Evolutionary conservation across 1,140 invertebrate species (phyloP), one percentile per base, ranked within the genome.

Genomic region (Formica exsecta): DNA sequence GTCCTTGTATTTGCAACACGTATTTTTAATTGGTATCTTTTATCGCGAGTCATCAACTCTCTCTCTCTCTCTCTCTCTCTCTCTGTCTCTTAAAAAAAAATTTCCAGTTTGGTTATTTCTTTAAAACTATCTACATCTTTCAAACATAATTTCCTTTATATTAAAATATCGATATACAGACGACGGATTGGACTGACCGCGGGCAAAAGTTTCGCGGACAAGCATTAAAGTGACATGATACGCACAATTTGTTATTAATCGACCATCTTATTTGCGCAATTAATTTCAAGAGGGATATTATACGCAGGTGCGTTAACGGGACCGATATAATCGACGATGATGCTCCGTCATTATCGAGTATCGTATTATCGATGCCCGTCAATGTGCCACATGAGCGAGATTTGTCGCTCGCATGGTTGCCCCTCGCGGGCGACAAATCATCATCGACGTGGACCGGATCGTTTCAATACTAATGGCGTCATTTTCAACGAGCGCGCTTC

Each of bases 391-490:
- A 74, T 71, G 80, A 90, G 88, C 76, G 90, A 91, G 90, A 91
- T 90, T 90, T 88, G 91, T 91, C 91, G 92, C 86, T 87, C 79
- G 92, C 86, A 87, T 90, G 88, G 86, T 87, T 90, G 83, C 86
- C 81, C 48, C 87, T 74, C 83, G 38, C 73, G 85, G 85, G 66
- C 66, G 90, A 92, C 92, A 92, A 92, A 92, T 92, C 87, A 80
- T 90, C 80, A 68, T 86, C 80, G 68, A 54, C 36, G 38, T 68
- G 54, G 57, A 32, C 79, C 41, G 68, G 68, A 48, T 5, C 25
- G 68, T 48, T 83, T 74, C 79, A 62, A 83, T 83, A 74, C 71
- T 83, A 74, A 83, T 83, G 32, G 51, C 65, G 36, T 83, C 57
- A 74, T 74, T 83, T 83, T 74, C 2, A 83, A 83, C 68, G 41